phyloP scores from a whole-genome alignment of 2,888 invertebrate species.

The Theretra japonica region DNA sequence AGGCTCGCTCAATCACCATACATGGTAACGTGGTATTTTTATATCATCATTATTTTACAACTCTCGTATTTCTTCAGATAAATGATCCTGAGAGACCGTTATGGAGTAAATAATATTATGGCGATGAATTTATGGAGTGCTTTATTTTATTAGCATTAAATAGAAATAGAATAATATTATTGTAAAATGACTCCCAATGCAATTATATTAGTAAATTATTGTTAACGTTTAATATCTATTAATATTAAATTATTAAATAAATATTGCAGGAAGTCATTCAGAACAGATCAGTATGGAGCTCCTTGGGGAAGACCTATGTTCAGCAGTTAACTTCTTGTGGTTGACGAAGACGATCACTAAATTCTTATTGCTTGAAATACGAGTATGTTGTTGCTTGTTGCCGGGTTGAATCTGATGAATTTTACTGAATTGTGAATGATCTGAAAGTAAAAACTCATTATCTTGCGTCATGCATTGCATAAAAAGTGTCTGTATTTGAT shows the following conservation, averaged over 20 bases:
- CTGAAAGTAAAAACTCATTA: background rate
- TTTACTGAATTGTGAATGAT: too few relatives aligned
- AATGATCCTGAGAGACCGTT: slow-evolving; percentile 5
- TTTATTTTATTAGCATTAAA: background rate
- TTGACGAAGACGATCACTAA: too few relatives aligned
- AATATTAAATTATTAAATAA: too few relatives aligned
- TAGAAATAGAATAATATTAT: background rate
- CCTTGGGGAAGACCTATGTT: background rate
- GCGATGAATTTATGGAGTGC: background rate
- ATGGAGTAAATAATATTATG: slow-evolving; percentile 3
- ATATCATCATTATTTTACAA: slow-evolving; percentile 17
- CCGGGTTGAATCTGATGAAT: too few relatives aligned
- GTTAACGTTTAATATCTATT: background rate
- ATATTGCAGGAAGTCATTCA: too few relatives aligned
- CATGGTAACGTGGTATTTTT: slow-evolving; percentile 17
- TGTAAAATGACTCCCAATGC: background rate
- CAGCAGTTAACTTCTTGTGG: too few relatives aligned
- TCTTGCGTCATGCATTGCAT: background rate
- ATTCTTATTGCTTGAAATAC: too few relatives aligned
- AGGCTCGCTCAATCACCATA: background rate
- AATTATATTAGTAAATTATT: background rate
- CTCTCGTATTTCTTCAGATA: slow-evolving; percentile 2
- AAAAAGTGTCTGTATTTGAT: background rate
- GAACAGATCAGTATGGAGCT: too few relatives aligned
- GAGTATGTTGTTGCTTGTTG: too few relatives aligned